Conservation (phyloP, 1,140 invertebrate genomes). For the Drosophila serrata region DNA sequence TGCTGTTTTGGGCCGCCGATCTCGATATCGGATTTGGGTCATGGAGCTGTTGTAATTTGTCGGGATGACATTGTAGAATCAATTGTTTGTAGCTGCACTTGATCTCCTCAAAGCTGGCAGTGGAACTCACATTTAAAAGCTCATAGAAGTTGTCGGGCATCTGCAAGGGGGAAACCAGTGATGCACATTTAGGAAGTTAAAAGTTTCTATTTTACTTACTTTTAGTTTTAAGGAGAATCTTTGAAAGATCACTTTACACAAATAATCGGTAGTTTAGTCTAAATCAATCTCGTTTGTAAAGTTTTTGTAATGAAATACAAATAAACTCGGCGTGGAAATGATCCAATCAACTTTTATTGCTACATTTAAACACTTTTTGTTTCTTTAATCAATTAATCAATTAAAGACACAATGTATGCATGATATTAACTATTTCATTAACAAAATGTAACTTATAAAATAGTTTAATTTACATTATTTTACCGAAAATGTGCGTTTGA, state of each 20-base stretch:
- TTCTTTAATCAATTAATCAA: not conserved
- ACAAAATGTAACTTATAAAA: not conserved
- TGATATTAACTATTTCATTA: not conserved
- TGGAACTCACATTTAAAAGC: conserved; percentile 60
- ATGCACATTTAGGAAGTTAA: conserved; percentile 5
- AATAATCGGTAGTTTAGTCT: not conserved
- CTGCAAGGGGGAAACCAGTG: conserved; percentile 33
- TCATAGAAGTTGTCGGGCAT: conserved; percentile 73
- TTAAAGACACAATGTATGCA: not conserved
- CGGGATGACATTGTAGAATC: conserved; percentile 85
- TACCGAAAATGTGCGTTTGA: conserved; percentile 21
- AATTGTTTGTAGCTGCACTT: conserved; percentile 82
- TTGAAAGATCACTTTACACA: not conserved
- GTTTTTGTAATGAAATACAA: not conserved
- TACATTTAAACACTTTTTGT: not conserved
- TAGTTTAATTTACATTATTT: not conserved
- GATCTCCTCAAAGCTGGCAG: conserved; percentile 74
- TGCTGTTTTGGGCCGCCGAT: conserved; percentile 30
- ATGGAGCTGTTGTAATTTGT: conserved; percentile 75
- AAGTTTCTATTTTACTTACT: conserved; percentile 46
- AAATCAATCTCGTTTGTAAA: not conserved
- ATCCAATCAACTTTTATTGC: no score
- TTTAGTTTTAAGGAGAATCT: conserved; percentile 22
- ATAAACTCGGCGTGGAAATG: no score
- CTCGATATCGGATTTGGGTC: conserved; percentile 59